Evolutionary conservation across 2,888 invertebrate genomes (phyloP).

Genomic region (Sympetrum striolatum): DNA sequence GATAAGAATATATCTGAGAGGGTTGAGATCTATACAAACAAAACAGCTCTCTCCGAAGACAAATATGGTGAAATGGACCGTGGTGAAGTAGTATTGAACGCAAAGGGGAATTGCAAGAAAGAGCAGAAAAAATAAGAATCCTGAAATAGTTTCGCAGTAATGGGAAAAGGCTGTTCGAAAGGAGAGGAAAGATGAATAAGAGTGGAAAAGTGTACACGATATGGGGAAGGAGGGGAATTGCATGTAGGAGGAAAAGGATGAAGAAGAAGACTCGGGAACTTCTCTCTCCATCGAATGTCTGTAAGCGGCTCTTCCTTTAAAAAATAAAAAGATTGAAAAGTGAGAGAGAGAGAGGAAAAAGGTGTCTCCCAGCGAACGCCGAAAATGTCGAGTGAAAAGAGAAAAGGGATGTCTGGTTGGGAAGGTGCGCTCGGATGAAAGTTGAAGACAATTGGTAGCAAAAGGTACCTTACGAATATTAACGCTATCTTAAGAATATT

Average conservation of each 20-base stretch:
- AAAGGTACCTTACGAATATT: too few species aligned
- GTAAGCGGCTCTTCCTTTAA: neutral
- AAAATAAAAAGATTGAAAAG: neutral
- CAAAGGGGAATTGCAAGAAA: neutral
- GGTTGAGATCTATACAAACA: neutral
- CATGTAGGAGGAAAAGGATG: neutral
- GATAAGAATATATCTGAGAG: neutral
- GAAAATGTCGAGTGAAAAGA: neutral
- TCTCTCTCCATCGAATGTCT: neutral
- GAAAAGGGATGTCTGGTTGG: too few species aligned
- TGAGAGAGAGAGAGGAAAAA: neutral
- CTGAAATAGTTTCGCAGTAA: conserved; percentile 22
- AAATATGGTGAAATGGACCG: conserved; percentile 10
- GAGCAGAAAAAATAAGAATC: neutral
- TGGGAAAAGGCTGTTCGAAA: conserved; percentile 29
- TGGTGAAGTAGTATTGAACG: neutral
- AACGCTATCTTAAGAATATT: too few species aligned
- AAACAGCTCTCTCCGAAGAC: neutral
- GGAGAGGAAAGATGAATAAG: neutral
- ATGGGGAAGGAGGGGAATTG: neutral
- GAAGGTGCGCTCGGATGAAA: too few species aligned
- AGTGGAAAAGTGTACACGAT: neutral
- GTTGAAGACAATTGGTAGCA: too few species aligned
- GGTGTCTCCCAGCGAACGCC: too few species aligned
- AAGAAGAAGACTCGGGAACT: neutral